Evolutionary conservation across 2,888 invertebrate species (phyloP).

Genomic region (Lamproptera curius): DNA sequence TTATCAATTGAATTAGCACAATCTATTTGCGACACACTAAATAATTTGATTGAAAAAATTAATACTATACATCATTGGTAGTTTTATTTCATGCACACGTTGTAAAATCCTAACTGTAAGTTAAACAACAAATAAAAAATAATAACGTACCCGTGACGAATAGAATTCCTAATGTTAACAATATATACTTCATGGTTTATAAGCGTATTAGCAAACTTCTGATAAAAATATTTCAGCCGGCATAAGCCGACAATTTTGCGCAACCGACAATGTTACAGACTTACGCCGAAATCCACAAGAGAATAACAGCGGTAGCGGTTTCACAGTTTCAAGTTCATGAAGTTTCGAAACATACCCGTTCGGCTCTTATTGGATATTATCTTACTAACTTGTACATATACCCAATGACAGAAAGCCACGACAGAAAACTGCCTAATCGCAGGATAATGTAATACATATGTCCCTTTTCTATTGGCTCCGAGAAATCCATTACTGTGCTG

Average conservation of each 20-base stretch:
- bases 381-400: not conserved
- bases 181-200: conserved; percentile 57
- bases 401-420: conserved; percentile 52
- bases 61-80: too few species aligned
- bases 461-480: conserved; percentile 51
- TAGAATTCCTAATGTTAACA: conserved; percentile 55
- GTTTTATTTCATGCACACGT: too few species aligned
- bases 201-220: conserved; percentile 14
- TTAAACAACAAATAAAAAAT: too few species aligned
- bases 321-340: not conserved
- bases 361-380: conserved; percentile 23
- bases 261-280: not conserved
- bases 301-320: not conserved
- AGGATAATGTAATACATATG: conserved; percentile 55
- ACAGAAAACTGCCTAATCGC: conserved; percentile 45
- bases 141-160: conserved; percentile 61
- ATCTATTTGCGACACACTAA: too few species aligned
- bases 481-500: not conserved
- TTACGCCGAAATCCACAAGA: not conserved
- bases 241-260: conserved; percentile 3
- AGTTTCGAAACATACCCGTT: conserved; percentile 15
- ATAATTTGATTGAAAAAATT: too few species aligned
- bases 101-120: too few species aligned
- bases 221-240: conserved; percentile 6
- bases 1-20: too few species aligned